A percentile compares a stretch with the other conserved stretches of the same genome.
These are phyloP conservation scores for Drosophila algonquin DNA, from an alignment of 2,888 invertebrate genomes.

Conservation along the genomic window DNA sequence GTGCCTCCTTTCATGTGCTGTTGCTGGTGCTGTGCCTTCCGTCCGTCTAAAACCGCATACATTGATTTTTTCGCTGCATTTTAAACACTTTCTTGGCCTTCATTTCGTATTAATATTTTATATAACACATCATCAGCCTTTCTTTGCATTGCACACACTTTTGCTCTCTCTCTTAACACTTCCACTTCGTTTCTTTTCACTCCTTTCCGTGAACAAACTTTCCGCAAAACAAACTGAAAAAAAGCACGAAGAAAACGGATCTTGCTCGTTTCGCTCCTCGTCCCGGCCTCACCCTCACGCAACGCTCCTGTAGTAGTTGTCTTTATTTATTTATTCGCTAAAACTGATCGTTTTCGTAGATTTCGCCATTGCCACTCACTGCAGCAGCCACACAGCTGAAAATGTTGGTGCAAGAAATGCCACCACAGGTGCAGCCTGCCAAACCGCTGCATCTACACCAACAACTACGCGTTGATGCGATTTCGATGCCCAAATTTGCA, in stretches of 20 bases:
- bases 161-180: conserved; percentile 8
- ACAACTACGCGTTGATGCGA: conserved; percentile 48
- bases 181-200: conserved; percentile 4
- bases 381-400: conserved; percentile 31
- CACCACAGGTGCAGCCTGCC: conserved; percentile 57
- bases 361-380: conserved; percentile 21
- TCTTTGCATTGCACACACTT: conserved; percentile 15
- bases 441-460: conserved; percentile 54
- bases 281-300: conserved; percentile 1
- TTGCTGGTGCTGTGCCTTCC: background rate
- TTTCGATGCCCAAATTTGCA: conserved; percentile 55
- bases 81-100: conserved; percentile 39
- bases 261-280: conserved; percentile 2
- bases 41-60: conserved; percentile 44
- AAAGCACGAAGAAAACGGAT: background rate
- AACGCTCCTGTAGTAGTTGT: background rate
- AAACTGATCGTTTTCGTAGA: conserved; percentile 62
- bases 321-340: conserved; percentile 43
- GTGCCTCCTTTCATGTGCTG: background rate
- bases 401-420: conserved; percentile 45
- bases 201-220: background rate
- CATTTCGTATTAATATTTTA: conserved; percentile 1
- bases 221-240: too few relatives aligned
- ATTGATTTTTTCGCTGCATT: conserved; percentile 57
- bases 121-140: background rate